These are phyloP conservation scores for Stegana nigrithorax DNA, from an alignment of 2,888 invertebrate genomes.

Conservation along the genomic window DNA sequence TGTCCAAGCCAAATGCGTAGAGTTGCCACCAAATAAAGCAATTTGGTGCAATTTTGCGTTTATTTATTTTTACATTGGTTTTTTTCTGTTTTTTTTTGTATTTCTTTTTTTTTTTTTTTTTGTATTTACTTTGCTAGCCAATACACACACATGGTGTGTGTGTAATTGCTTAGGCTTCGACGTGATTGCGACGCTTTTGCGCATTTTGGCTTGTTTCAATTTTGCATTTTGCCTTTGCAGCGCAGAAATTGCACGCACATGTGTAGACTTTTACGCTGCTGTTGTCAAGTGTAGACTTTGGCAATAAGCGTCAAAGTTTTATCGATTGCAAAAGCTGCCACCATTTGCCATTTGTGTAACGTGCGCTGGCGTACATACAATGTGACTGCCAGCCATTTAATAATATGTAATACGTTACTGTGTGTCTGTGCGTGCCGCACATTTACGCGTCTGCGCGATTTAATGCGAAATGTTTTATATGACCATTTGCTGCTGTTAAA, in stretches of 20 bases:
- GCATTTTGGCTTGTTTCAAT: background rate
- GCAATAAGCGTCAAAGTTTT: background rate
- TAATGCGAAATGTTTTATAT: no score
- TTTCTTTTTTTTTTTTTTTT: slow-evolving; percentile 3
- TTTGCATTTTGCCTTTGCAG: background rate
- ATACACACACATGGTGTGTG: no score
- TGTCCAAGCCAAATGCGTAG: no score
- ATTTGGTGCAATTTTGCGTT: background rate
- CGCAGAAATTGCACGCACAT: background rate
- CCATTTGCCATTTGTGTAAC: slow-evolving; percentile 1
- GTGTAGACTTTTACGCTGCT: background rate
- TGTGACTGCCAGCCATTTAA: no score
- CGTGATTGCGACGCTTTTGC: no score
- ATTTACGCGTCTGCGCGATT: no score
- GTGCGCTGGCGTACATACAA: no score
- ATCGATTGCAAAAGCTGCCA: slow-evolving; percentile 8
- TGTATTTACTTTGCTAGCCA: background rate
- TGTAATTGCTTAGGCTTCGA: slow-evolving; percentile 16
- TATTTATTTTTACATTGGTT: background rate
- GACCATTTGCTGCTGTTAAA: no score
- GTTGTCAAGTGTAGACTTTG: background rate
- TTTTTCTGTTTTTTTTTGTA: background rate
- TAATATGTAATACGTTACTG: no score
- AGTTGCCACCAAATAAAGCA: no score
- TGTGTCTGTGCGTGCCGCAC: no score